Conservation (phyloP, 2,888 invertebrate genomes). For the Pelosia muscerda region DNA sequence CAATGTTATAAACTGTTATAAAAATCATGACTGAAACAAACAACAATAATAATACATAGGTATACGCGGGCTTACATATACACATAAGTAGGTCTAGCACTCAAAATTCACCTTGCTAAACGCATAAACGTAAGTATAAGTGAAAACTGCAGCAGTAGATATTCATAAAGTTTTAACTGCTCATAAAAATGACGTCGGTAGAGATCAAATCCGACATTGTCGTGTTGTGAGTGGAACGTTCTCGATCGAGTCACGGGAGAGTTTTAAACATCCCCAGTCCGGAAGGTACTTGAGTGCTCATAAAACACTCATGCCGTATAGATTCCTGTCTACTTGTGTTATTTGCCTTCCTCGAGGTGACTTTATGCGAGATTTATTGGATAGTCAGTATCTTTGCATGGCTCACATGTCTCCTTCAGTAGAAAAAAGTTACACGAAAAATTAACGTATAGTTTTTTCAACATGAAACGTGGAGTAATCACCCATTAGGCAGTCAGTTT, state of each 20-base stretch:
- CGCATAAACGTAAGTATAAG: constrained; percentile 36
- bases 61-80: neutral
- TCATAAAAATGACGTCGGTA: constrained; percentile 66
- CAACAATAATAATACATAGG: neutral
- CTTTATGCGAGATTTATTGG: constrained; percentile 51
- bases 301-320: constrained; percentile 80
- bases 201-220: constrained; percentile 77
- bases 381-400: constrained; percentile 37
- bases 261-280: constrained; percentile 78
- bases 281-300: constrained; percentile 80
- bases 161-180: constrained; percentile 74
- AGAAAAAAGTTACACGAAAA: constrained; percentile 7
- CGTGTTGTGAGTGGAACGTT: constrained; percentile 71
- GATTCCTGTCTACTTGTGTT: constrained; percentile 68
- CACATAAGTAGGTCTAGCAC: neutral
- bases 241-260: constrained; percentile 69
- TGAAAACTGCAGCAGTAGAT: constrained; percentile 51
- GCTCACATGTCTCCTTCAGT: constrained; percentile 5
- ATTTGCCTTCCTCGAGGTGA: constrained; percentile 60
- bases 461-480: neutral
- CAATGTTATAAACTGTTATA: no score
- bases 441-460: neutral
- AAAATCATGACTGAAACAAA: no score
- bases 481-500: neutral
- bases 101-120: constrained; percentile 20